A percentile compares a stretch with the other conserved stretches of the same genome.
Evolutionary conservation across 1,140 invertebrate species (phyloP).

Genomic region (Drosophila repleta): DNA sequence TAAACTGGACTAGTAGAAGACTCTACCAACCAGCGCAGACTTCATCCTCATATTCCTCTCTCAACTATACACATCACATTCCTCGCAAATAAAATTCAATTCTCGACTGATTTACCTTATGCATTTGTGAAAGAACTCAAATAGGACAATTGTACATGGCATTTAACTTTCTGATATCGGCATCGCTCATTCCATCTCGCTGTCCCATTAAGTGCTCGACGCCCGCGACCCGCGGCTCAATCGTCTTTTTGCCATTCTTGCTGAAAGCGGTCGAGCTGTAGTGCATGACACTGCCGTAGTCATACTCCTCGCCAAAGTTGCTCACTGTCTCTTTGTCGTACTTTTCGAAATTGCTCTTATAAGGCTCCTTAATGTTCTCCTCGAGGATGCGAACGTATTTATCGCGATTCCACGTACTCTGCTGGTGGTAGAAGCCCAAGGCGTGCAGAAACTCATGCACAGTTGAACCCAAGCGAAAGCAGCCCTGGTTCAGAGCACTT

Average conservation of each 20-base stretch:
- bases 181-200: constrained; percentile 86
- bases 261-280: constrained; percentile 90
- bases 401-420: constrained; percentile 87
- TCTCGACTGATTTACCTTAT: neutral
- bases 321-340: constrained; percentile 84
- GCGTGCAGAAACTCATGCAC: constrained; percentile 89
- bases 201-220: constrained; percentile 85
- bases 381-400: constrained; percentile 85
- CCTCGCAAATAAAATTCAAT: neutral
- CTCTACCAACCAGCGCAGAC: neutral
- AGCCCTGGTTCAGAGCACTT: constrained; percentile 84
- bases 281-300: constrained; percentile 91
- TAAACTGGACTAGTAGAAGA: neutral
- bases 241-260: constrained; percentile 88
- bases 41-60: neutral
- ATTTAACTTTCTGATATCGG: constrained; percentile 87
- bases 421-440: constrained; percentile 87
- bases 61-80: neutral
- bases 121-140: neutral
- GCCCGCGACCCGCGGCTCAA: constrained; percentile 84
- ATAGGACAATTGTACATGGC: constrained; percentile 86
- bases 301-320: constrained; percentile 85
- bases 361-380: constrained; percentile 85
- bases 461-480: constrained; percentile 85
- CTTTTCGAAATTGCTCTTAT: constrained; percentile 86